Base-by-base conservation (phyloP, 2,888 invertebrate species). In the Drosophila barbarae region DNA sequence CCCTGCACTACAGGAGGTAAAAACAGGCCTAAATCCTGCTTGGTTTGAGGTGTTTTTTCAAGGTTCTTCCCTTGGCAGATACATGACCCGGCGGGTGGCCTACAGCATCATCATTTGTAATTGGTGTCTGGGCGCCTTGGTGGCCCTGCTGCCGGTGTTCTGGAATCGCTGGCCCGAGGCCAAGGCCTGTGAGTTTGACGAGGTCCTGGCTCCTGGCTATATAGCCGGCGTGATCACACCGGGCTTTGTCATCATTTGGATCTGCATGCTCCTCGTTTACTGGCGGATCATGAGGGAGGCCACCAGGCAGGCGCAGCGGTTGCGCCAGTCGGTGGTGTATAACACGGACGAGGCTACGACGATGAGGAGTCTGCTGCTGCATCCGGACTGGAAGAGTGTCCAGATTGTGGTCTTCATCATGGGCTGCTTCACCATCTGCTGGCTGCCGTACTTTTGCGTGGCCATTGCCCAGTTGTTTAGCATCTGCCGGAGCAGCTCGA, bases 271-370 rank as follows among this genome's bases (percentile, higher is more conserved):
- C 74, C 87, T 94, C 49, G 90, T 95, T 60, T 95, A 95, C 88
- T 93, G 93, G 91, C 91, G 94, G 78, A 95, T 95, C 83, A 95
- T 94, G 93, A 91, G 92, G 34, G 95, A 95, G 87, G 95, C 95
- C 1, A 91, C 92, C 5, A 93, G 92, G 76, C 95, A 95, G 87
- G 93, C 93, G 21, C 91, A 92, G 73, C 91, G 94, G 67, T 90
- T 94, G 88, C 91, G 93, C 41, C 92, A 91, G 67, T 91, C 92
- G 77, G 82, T 81, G 15, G 92, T 92, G 85, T 91, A 91, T 74
- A 91, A 91, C 9, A 91, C 91, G 15, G 90, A 91, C 66, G 69
- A 58, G 42, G 61, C 50, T n/a, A 57, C 34, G 28, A 58, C 42
- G 7, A 68, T 44, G 21, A 61, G 71, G n/a, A 80, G 84, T 30